These are phyloP conservation scores for Cololabis saira DNA, from an alignment of 2,113 vertebrate genomes.

Conservation along the genomic window DNA sequence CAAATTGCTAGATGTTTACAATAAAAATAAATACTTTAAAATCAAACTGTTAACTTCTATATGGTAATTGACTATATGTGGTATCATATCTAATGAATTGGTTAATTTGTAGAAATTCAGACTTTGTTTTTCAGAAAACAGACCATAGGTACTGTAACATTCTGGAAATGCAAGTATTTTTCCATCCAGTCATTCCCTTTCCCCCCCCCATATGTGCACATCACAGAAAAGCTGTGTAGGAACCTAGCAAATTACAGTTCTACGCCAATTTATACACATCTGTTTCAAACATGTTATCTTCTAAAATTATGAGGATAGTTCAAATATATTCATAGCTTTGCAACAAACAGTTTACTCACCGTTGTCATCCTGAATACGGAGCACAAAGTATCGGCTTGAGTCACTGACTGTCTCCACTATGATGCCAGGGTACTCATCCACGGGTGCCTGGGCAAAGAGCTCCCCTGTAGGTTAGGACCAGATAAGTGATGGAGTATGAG, in stretches of 20 bases:
- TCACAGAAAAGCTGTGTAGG: neutral
- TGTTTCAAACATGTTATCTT: neutral
- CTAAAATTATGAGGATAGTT: conserved; percentile 14
- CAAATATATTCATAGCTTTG: conserved; percentile 16
- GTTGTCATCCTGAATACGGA: conserved; percentile 93
- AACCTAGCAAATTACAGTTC: neutral
- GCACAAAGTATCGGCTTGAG: conserved; percentile 94
- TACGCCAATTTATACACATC: neutral
- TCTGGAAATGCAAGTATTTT: too few relatives aligned
- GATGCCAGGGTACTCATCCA: conserved; percentile 91
- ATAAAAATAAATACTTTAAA: too few relatives aligned
- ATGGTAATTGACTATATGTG: too few relatives aligned
- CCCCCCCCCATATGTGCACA: too few relatives aligned
- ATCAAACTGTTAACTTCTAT: too few relatives aligned
- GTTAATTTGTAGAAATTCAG: too few relatives aligned
- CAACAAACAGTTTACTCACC: conserved; percentile 78
- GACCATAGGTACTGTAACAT: too few relatives aligned
- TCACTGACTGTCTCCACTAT: conserved; percentile 93
- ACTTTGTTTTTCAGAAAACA: too few relatives aligned
- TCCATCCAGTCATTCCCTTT: too few relatives aligned
- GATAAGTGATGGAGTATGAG: neutral
- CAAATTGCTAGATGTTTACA: too few relatives aligned
- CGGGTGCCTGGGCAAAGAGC: conserved; percentile 92
- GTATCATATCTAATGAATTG: too few relatives aligned
- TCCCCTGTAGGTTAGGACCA: conserved; percentile 81